Conservation (phyloP, 2,888 invertebrate genomes). For the Agonopterix arenella region DNA sequence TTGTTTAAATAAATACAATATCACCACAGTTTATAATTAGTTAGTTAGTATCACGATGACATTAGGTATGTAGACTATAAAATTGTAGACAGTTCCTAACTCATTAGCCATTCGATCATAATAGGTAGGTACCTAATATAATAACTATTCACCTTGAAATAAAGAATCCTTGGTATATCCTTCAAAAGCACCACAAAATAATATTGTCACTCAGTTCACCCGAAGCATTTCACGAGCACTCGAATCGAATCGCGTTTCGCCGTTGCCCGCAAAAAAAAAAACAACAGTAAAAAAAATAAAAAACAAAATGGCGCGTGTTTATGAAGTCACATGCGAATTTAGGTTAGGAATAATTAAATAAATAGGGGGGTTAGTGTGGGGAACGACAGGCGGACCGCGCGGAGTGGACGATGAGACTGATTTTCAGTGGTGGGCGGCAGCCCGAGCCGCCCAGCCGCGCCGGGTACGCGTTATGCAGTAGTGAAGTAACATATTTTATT, state of each 20-base stretch:
- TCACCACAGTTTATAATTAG: too few species aligned
- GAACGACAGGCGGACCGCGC: conserved; percentile 74
- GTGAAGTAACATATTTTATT: conserved; percentile 19
- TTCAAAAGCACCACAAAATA: conserved; percentile 32
- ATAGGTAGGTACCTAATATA: background rate
- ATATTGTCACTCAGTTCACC: conserved; percentile 36
- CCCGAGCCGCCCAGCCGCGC: conserved; percentile 41
- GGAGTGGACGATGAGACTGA: conserved; percentile 76
- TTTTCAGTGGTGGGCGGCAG: conserved; percentile 67
- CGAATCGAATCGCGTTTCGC: conserved; percentile 39
- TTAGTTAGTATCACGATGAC: too few species aligned
- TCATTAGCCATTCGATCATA: too few species aligned
- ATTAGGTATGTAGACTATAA: too few species aligned
- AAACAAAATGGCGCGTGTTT: conserved; percentile 20
- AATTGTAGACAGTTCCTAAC: too few species aligned
- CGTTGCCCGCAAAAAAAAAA: conserved; percentile 42
- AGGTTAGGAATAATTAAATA: conserved; percentile 12
- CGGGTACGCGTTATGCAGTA: conserved; percentile 49
- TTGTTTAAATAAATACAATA: too few species aligned
- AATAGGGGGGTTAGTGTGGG: conserved; percentile 22
- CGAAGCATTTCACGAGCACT: conserved; percentile 35
- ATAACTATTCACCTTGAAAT: conserved; percentile 23
- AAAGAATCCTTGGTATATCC: conserved; percentile 52
- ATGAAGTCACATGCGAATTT: conserved; percentile 26
- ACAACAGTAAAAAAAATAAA: conserved; percentile 21